Evolutionary conservation across 2,888 invertebrate species (phyloP), one percentile per base, ranked within the genome.

Genomic region (Cantharis flavilabris): DNA sequence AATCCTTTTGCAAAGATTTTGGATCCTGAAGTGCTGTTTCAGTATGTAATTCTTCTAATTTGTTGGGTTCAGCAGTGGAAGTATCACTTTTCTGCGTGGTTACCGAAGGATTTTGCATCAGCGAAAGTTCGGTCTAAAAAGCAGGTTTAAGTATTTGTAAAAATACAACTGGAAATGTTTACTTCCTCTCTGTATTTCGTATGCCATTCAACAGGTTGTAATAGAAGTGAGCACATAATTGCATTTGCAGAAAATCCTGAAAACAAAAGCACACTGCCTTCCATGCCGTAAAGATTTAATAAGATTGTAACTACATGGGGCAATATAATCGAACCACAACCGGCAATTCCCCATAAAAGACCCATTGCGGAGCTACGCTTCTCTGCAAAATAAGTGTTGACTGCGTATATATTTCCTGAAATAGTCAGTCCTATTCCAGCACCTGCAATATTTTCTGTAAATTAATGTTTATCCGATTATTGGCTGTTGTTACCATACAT

Each of bases 161-260:
- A n/a, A 7, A n/a, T 9, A 0, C 7, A 2, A 7, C 5, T 13
- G 1, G n/a, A 3, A 18, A 10, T 10, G 10, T 20, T 63, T 30
- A 28, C 28, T 11, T 77, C 77, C 18, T 85, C 85, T 77, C 86
- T 85, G 82, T 88, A 89, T 84, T 91, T 91, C 3, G 90, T 89
- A 85, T 95, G 95, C 94, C 93, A 93, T 85, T 92, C 92, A 0
- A 95, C 94, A 3, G 95, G 95, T 84, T 95, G 95, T 65, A 94
- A 88, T 71, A 95, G 87, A 75, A 93, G 88, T 3, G 94, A 91
- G 81, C 92, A 93, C 23, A 92, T 92, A 70, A 94, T 87, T 0
- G 93, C 91, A 84, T 95, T 93, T 74, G 94, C 88, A 1, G 94
- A 90, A 75, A 95, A 89, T 3, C 91, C 94, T 18, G 92, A 90